phyloP scores from a whole-genome alignment of 2,888 invertebrate genomes.

The Cetonia aurata region DNA sequence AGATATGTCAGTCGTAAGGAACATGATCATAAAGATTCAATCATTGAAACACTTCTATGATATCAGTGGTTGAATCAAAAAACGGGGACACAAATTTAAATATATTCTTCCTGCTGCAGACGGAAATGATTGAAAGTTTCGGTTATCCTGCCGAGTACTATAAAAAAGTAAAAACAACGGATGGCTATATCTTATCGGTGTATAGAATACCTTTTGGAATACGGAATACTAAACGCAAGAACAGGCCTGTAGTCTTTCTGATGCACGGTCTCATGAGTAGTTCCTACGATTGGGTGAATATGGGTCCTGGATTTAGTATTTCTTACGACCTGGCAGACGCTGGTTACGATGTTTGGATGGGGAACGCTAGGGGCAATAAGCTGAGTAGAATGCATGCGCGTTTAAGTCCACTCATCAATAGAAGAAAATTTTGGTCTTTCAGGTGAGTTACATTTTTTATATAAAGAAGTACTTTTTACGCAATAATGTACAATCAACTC shows the following conservation, averaged over 20 bases:
- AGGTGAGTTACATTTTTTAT: no score
- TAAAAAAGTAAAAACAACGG: constrained; percentile 72
- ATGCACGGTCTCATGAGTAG: constrained; percentile 81
- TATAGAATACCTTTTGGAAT: constrained; percentile 78
- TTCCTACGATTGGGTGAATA: constrained; percentile 80
- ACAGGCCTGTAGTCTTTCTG: constrained; percentile 70
- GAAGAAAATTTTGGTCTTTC: constrained; percentile 46
- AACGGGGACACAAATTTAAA: no score
- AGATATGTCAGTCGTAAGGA: no score
- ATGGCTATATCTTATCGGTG: constrained; percentile 83
- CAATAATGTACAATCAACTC: no score
- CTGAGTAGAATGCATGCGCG: constrained; percentile 73
- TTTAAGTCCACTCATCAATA: constrained; percentile 64
- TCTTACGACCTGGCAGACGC: constrained; percentile 72
- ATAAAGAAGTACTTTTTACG: no score
- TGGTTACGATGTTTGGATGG: constrained; percentile 87
- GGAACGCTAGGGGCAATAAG: constrained; percentile 82
- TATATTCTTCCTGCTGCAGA: not conserved
- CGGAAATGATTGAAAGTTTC: constrained; percentile 55
- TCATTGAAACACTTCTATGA: not conserved
- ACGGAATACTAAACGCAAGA: constrained; percentile 59
- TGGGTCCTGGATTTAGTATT: constrained; percentile 76
- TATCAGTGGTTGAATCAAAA: not conserved
- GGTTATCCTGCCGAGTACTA: constrained; percentile 76
- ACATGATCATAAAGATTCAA: not conserved